Evolutionary conservation across 2,888 invertebrate genomes (phyloP).

Genomic region (Notocelia uddmanniana): DNA sequence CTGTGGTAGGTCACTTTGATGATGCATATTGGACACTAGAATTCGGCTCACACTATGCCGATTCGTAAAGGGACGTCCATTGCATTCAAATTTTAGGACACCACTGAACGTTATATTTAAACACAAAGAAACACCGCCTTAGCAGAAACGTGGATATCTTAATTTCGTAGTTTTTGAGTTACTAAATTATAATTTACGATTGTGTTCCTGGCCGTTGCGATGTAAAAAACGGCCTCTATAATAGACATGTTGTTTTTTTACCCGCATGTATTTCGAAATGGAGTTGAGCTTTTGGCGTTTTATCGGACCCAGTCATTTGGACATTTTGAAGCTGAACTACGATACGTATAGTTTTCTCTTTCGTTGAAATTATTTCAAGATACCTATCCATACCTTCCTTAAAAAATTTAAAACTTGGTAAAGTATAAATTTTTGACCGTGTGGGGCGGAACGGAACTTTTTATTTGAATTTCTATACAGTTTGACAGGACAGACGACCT

Average conservation of each 20-base stretch:
- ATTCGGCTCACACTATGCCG: slow-evolving; percentile 54
- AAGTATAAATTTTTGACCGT: neutral
- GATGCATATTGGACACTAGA: slow-evolving; percentile 61
- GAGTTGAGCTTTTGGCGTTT: slow-evolving; percentile 68
- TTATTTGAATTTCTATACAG: too few species aligned
- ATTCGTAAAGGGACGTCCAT: slow-evolving; percentile 62
- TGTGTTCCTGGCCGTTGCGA: slow-evolving; percentile 67
- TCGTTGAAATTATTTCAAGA: slow-evolving; percentile 52
- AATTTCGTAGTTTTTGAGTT: slow-evolving; percentile 75
- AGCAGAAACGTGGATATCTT: slow-evolving; percentile 76
- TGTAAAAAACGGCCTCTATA: slow-evolving; percentile 77
- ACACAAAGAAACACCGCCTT: slow-evolving; percentile 75
- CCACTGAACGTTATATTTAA: slow-evolving; percentile 65
- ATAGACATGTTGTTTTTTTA: slow-evolving; percentile 82
- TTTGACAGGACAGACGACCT: too few species aligned
- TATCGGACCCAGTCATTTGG: slow-evolving; percentile 60
- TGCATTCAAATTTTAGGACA: slow-evolving; percentile 63
- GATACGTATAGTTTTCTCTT: slow-evolving; percentile 67
- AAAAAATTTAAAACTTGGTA: neutral
- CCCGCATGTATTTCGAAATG: slow-evolving; percentile 75
- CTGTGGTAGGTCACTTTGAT: slow-evolving; percentile 74
- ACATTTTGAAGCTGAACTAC: slow-evolving; percentile 59
- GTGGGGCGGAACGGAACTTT: too few species aligned
- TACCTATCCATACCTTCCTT: neutral
- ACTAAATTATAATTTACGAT: slow-evolving; percentile 85